phyloP scores from a whole-genome alignment of 2,113 vertebrate species.

The Clarias magur region DNA sequence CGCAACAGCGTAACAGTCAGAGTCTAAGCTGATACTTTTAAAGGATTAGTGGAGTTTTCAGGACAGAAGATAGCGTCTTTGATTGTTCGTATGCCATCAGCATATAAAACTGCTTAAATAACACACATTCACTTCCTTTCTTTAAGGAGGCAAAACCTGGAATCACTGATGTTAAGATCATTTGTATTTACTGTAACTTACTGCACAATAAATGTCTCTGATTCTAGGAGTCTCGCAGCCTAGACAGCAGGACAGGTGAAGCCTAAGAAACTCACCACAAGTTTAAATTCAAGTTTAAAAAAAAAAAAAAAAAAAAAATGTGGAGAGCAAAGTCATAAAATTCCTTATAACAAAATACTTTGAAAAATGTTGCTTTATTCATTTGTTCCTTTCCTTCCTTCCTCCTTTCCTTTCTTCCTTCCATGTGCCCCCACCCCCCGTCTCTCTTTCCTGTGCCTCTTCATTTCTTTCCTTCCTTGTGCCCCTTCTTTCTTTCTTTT shows the following conservation, averaged over 20 bases:
- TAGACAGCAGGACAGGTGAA: not conserved
- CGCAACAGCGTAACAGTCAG: too few relatives aligned
- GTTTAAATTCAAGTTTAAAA: not conserved
- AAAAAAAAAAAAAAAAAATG: not conserved
- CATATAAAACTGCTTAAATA: not conserved
- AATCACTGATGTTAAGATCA: not conserved
- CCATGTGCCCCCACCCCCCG: too few relatives aligned
- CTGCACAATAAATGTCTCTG: not conserved
- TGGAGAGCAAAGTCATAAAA: not conserved
- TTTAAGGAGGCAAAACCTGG: not conserved
- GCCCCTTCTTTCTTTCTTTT: not conserved
- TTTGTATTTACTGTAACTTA: not conserved
- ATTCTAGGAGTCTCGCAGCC: not conserved
- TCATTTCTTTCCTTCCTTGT: not conserved
- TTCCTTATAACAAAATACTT: not conserved
- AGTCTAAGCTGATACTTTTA: not conserved
- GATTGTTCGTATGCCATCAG: not conserved
- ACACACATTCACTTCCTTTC: not conserved
- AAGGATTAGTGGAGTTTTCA: not conserved
- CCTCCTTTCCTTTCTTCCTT: not conserved
- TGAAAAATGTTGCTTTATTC: not conserved
- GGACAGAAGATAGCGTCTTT: not conserved
- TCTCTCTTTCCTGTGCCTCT: too few relatives aligned
- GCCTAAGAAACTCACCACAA: not conserved
- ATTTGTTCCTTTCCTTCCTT: not conserved